Evolutionary conservation across 1,140 invertebrate genomes (phyloP), one percentile per base, ranked within the genome.

Genomic region (Lethocerus indicus): DNA sequence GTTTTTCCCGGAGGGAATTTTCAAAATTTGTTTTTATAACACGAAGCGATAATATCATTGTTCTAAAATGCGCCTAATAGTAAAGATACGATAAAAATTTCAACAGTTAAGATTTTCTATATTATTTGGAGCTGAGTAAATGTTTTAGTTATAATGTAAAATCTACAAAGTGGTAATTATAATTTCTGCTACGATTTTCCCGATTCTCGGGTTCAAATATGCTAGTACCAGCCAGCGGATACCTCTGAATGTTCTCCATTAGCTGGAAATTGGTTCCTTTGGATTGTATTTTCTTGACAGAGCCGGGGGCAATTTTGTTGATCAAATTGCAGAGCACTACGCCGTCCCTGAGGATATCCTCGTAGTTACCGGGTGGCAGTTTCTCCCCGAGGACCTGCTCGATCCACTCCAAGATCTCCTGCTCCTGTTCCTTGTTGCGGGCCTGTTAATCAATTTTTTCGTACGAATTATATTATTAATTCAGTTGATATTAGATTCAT

Each of bases 221-320:
- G 29, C n/a, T 32, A 32, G 7, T n/a, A n/a, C 7, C n/a, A 32
- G n/a, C 29, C 7, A 32, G 29, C 21, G 23, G 18, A 27, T 60
- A 75, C 78, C 86, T 79, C 65, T 93, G 87, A 59, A 97, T 85
- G 64, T 98, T 98, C 68, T 98, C 92, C 92, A 98, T 97, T 54
- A 98, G 72, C 58, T 95, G 92, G 68, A 98, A 98, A 58, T 94
- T 94, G 23, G 90, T 92, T 57, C 93, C 93, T 59, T 84, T 89
- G 37, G 82, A 77, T 66, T 96, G 91, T 52, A 97, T 96, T 67
- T 96, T 97, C 63, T 91, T 93, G 1, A 98, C 84, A 2, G 83
- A 87, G n/a, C 86, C 88, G 1, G 94, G 92, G 1, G 79, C 73
- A 46, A 98, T 70, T 72, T 95, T 94, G 67, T 98, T 97, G 62